phyloP scores from a whole-genome alignment of 2,888 invertebrate genomes.

The Conchocele bisecta region DNA sequence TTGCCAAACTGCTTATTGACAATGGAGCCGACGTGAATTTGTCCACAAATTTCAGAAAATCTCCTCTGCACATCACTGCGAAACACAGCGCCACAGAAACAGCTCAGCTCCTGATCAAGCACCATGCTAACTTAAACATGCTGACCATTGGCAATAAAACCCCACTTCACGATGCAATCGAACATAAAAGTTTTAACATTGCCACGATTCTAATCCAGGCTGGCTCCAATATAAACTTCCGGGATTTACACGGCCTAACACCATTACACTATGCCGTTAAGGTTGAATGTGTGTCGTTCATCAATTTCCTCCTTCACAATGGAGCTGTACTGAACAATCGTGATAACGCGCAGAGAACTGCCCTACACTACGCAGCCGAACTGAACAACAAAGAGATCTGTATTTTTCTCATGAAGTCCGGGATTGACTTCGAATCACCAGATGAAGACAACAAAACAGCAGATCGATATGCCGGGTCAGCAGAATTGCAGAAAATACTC shows the following conservation, averaged over 20 bases:
- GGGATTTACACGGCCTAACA: slow-evolving; percentile 72
- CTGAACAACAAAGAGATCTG: slow-evolving; percentile 57
- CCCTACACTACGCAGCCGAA: slow-evolving; percentile 69
- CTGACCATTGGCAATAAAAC: slow-evolving; percentile 70
- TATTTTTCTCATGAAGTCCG: slow-evolving; percentile 58
- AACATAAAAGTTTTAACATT: slow-evolving; percentile 59
- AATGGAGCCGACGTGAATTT: slow-evolving; percentile 76
- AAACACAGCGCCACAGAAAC: slow-evolving; percentile 63
- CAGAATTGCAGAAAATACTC: slow-evolving; percentile 35
- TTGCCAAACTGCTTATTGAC: slow-evolving; percentile 67
- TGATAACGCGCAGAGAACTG: slow-evolving; percentile 68
- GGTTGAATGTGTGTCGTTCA: slow-evolving; percentile 60
- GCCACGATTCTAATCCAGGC: slow-evolving; percentile 66
- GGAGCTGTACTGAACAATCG: slow-evolving; percentile 67
- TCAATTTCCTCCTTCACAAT: slow-evolving; percentile 60
- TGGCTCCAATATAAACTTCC: slow-evolving; percentile 68
- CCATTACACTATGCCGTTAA: slow-evolving; percentile 69
- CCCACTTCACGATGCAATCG: slow-evolving; percentile 70
- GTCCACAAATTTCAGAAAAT: slow-evolving; percentile 73
- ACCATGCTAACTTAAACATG: slow-evolving; percentile 71
- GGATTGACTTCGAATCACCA: slow-evolving; percentile 61
- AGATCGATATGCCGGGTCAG: slow-evolving; percentile 55
- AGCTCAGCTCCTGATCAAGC: slow-evolving; percentile 60
- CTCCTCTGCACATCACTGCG: slow-evolving; percentile 72
- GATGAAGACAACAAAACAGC: slow-evolving; percentile 68